Conservation (phyloP, 2,113 vertebrate genomes). For the Syngnathus typhle region DNA sequence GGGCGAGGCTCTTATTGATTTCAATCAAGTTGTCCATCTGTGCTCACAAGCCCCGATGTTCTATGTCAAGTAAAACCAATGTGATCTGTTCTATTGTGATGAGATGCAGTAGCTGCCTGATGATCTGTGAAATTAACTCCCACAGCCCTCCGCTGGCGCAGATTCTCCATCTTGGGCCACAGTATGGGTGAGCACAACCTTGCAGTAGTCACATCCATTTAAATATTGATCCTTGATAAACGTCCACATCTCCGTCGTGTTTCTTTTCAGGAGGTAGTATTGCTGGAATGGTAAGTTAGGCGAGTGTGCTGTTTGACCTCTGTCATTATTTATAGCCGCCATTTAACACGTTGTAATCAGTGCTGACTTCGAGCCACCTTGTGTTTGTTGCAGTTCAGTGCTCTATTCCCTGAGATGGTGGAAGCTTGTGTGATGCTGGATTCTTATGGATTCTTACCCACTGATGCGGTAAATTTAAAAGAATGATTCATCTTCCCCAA, state of each 20-base stretch:
- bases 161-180: constrained; percentile 82
- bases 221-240: background rate
- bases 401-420: constrained; percentile 86
- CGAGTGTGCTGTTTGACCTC: background rate
- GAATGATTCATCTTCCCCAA: background rate
- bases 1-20: background rate
- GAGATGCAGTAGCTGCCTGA: constrained; percentile 40
- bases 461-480: constrained; percentile 48
- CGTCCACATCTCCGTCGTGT: background rate
- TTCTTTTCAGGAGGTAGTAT: constrained; percentile 74
- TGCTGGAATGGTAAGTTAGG: constrained; percentile 69
- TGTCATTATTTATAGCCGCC: background rate
- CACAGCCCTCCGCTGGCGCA: constrained; percentile 83
- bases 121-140: constrained; percentile 62
- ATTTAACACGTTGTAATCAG: background rate
- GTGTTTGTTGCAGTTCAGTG: constrained; percentile 71
- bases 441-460: constrained; percentile 68
- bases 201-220: background rate
- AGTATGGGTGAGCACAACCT: constrained; percentile 83
- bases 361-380: background rate
- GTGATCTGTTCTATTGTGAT: constrained; percentile 24
- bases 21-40: background rate
- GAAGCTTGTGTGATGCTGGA: constrained; percentile 82
- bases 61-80: constrained; percentile 21
- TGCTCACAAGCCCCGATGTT: constrained; percentile 11